Percentiles rank a stretch among this genome's conserved stretches.
Evolutionary conservation across 2,888 invertebrate species (phyloP).

Genomic region (Zaprionus lineosus): DNA sequence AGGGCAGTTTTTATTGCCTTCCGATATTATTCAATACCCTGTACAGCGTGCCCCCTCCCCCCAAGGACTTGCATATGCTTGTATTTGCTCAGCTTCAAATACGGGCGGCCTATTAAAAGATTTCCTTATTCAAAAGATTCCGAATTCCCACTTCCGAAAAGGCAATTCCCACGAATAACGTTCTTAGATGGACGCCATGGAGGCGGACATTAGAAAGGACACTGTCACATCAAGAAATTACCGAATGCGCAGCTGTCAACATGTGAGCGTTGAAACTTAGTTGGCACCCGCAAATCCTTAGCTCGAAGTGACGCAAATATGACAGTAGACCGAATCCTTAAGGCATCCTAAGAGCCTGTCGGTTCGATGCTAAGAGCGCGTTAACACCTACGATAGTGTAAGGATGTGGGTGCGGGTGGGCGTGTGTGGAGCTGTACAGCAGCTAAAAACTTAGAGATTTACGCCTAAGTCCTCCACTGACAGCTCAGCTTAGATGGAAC

Average conservation of each 20-base stretch:
- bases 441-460: slow-evolving; percentile 30
- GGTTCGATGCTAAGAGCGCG: slow-evolving; percentile 24
- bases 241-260: slow-evolving; percentile 30
- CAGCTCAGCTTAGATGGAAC: slow-evolving; percentile 35
- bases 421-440: slow-evolving; percentile 21
- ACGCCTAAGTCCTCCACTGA: slow-evolving; percentile 27
- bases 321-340: slow-evolving; percentile 48
- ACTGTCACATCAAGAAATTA: slow-evolving; percentile 23
- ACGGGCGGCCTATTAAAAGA: too few relatives aligned
- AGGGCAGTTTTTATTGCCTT: slow-evolving; percentile 44
- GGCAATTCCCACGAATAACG: too few relatives aligned
- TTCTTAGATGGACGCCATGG: too few relatives aligned
- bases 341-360: too few relatives aligned
- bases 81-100: slow-evolving; percentile 57
- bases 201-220: too few relatives aligned
- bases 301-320: slow-evolving; percentile 48
- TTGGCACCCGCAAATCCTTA: slow-evolving; percentile 48
- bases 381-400: slow-evolving; percentile 17
- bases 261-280: slow-evolving; percentile 25
- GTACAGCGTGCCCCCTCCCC: slow-evolving; percentile 13
- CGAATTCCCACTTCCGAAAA: too few relatives aligned
- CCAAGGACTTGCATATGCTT: slow-evolving; percentile 12
- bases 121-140: too few relatives aligned
- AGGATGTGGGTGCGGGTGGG: slow-evolving; percentile 2
- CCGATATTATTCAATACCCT: slow-evolving; percentile 17